Base-by-base conservation (phyloP, 2,797 vertebrate species). In the Tapera naevia region DNA sequence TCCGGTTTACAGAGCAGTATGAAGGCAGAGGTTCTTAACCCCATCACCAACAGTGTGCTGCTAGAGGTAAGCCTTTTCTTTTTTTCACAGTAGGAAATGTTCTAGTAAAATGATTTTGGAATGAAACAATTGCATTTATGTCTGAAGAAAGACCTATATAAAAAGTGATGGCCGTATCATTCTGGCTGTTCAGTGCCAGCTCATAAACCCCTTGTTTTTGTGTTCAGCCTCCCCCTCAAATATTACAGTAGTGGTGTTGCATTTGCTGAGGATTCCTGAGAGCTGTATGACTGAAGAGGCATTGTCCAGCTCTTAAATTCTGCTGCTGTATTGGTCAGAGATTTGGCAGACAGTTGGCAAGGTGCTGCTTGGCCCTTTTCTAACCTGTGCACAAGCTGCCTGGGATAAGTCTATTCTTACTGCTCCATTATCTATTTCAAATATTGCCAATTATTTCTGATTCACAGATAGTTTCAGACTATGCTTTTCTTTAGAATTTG, bases 11-110 rank as follows among this genome's bases (percentile, higher is more conserved):
- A 99, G 99, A 98, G 97, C 89, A 98, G 96, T 96, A 98, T 97
- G 96, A 99, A 99, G 96, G 99, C 99, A 37, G 99, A 99, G 96
- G 97, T 98, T 90, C 96, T 99, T 94, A 99, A 98, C 97, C 99
- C 99, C 66, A 97, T 99, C 91, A 98, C 98, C 74, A 97, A 98
- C 64, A 98, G 98, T 33, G 98, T 99, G 86, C 95, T 98, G 60
- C 95, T 98, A 73, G 99, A 99, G 99, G 99, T 99, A 97, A 98
- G 96, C 19, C 25, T 89, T 57, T 16, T 33, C 33, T n/a, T 86
- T 50, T 50, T n/a, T 86, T 83, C 74, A 76, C 37, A 11, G 66
- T 60, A 83, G 27, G 46, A 95, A 73, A 58, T 53, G 21, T 22
- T 91, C 56, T 46, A 60, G 50, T 57, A 64, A 76, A 84, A 46